Base-by-base conservation (phyloP, 2,113 vertebrate genomes). In the Poecile atricapillus region DNA sequence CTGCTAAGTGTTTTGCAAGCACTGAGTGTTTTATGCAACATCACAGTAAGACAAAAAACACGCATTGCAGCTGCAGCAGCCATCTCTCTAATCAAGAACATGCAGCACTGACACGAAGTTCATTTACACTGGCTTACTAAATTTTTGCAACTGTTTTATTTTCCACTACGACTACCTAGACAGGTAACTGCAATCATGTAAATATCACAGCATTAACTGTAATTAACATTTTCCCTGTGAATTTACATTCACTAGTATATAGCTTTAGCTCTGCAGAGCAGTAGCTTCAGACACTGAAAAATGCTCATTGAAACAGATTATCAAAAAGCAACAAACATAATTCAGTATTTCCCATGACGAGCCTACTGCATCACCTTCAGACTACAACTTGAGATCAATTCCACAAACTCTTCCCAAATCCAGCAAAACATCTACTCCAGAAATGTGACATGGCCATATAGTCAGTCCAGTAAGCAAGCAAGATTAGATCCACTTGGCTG, bases 1-100 rank as follows among this genome's bases (percentile, higher is more conserved):
- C 56, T 81, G 39, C 52, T 63, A 59, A 79, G 79, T n/a, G 73
- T 90, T 79, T 82, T 80, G 31, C 53, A 92, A 65, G 44, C 37
- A 87, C 70, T 18, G 8, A 58, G 5, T 33, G 31, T 60, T 94
- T 89, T 56, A 78, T 53, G 82, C 30, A 68, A 20, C 65, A 82
- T 20, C 31, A 55, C 13, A 18, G 10, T 19, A 79, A 75, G 65
- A 79, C 58, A 64, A 68, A 71, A 85, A 44, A 0, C 55, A 76
- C 0, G 1, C 30, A 77, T 0, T 62, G 46, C 70, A 90, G 70
- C 88, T 90, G 73, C 43, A 55, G 75, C 78, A 70, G 28, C 78
- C n/a, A 58, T 28, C 39, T 62, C 64, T 55, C 62, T 83, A 22
- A 60, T 28, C 53, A 78, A 75, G 37, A 87, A 60, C 7, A 3